Evolutionary conservation across 2,888 invertebrate genomes (phyloP).

Genomic region (Drosophila fungiperda): DNA sequence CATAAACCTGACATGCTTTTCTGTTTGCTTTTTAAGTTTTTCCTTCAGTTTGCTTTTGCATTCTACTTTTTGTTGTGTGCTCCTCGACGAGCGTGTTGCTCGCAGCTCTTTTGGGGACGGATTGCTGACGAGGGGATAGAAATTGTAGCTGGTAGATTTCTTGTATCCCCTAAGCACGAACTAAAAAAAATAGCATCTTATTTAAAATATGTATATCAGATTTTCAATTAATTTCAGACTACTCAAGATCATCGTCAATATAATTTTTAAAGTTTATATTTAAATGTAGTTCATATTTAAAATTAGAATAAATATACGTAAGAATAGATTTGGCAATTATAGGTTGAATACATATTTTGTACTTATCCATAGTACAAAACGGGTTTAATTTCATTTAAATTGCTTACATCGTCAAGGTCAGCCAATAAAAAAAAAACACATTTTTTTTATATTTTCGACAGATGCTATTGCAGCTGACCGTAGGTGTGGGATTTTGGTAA

Average conservation of each 20-base stretch:
- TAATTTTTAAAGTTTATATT: background rate
- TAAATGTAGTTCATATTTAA: background rate
- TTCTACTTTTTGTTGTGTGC: constrained; percentile 34
- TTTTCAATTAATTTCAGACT: background rate
- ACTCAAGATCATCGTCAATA: background rate
- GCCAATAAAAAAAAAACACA: background rate
- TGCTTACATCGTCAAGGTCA: no score
- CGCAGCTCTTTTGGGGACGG: constrained; percentile 39
- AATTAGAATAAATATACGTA: background rate
- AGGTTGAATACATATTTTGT: background rate
- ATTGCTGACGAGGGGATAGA: constrained; percentile 27
- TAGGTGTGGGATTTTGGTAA: background rate
- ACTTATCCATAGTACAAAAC: background rate
- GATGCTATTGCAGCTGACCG: background rate
- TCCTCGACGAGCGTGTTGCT: constrained; percentile 48
- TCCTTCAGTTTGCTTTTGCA: constrained; percentile 38
- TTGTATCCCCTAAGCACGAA: constrained; percentile 6
- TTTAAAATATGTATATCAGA: background rate
- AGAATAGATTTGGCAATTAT: background rate
- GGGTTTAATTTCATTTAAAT: background rate
- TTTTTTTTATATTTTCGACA: background rate
- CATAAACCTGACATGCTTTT: constrained; percentile 79
- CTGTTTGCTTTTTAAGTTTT: constrained; percentile 57
- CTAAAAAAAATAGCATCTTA: constrained; percentile 2
- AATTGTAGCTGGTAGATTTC: constrained; percentile 27